Evolutionary conservation across 2,888 invertebrate genomes (phyloP), one percentile per base, ranked within the genome.

Genomic region (Lasioglossum zephyrum): DNA sequence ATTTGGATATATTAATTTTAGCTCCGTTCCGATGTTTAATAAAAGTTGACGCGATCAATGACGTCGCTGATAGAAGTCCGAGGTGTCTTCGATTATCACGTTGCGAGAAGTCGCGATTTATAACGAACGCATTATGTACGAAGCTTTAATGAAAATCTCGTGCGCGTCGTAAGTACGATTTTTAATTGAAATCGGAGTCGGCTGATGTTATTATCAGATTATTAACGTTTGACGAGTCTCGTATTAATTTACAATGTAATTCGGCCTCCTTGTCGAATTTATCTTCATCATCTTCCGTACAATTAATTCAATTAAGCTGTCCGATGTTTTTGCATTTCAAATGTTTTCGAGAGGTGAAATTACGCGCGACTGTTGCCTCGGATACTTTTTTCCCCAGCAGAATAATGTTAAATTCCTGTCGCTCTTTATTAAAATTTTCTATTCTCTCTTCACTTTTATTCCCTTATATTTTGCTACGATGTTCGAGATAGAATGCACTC

Each of bases 211-310:
- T 36, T 66, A 18, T 31, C 36, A 18, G 18, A 66, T 18, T 66
- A 66, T 66, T 66, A 66, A 66, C 36, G 66, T 66, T 8, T 36
- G 18, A 18, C 36, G 66, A 4, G 36, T 9, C 16, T 31, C 66
- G 18, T 36, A 36, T 66, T 66, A 66, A 66, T 66, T 66, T 66
- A 36, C 66, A 22, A 36, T 66, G 66, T 66, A 66, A 36, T 31
- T 66, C 36, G 31, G 66, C 0, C 9, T 6, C 66, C 53, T 18
- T 66, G 26, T 31, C 36, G 36, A 31, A 66, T 66, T 66, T 13
- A 31, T 63, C 60, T 31, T 31, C 11, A 36, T 9, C 18, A 22
- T 66, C 18, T 36, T 36, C 18, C 18, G 18, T 18, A 9, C 31
- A 63, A 36, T 36, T 66, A 66, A 36, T 8, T 66, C 18, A 18